These are phyloP conservation scores for Zele albiditarsus DNA, from an alignment of 2,888 invertebrate genomes.

Conservation along the genomic window DNA sequence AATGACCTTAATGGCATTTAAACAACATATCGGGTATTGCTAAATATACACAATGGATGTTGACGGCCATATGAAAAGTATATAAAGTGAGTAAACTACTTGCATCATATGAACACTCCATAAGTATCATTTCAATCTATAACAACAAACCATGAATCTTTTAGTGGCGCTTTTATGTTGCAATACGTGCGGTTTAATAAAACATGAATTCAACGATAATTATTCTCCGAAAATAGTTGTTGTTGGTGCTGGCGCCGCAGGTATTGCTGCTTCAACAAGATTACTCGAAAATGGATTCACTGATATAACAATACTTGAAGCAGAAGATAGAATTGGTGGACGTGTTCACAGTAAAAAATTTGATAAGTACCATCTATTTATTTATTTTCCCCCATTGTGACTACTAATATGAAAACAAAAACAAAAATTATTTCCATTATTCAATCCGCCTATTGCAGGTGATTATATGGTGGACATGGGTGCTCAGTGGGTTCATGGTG, in stretches of 20 bases:
- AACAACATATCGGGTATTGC: not conserved
- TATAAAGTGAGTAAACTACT: not conserved
- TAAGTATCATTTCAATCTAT: not conserved
- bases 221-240: constrained; percentile 70
- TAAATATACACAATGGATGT: not conserved
- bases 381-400: not conserved
- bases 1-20: not conserved
- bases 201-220: not conserved
- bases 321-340: constrained; percentile 73
- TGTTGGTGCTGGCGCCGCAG: constrained; percentile 76
- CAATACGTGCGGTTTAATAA: not conserved
- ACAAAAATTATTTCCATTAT: not conserved
- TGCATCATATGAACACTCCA: not conserved
- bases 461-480: constrained; percentile 60
- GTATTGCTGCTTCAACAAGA: constrained; percentile 74
- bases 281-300: constrained; percentile 72
- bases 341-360: constrained; percentile 69
- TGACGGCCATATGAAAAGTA: not conserved
- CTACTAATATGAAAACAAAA: not conserved
- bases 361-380: constrained; percentile 62
- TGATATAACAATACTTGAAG: constrained; percentile 74
- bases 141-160: not conserved
- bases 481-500: constrained; percentile 64
- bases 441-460: constrained; percentile 45
- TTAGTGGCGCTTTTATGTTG: not conserved